phyloP scores from a whole-genome alignment of 1,140 invertebrate genomes.

The Piezodorus guildinii region DNA sequence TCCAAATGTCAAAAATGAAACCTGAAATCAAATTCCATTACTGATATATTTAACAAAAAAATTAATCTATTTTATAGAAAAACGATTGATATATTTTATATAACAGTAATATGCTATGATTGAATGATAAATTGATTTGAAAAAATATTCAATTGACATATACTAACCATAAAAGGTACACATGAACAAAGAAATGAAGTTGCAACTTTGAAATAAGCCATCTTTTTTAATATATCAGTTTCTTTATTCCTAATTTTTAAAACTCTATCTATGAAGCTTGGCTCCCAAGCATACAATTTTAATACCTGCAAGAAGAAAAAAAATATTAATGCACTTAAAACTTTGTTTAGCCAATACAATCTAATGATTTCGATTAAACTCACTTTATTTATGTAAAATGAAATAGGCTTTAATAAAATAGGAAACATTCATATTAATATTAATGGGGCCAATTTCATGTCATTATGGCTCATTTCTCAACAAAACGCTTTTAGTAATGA shows the following conservation, averaged over 20 bases:
- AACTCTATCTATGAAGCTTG: constrained; percentile 75
- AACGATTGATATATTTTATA: too few relatives aligned
- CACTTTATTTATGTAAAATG: too few relatives aligned
- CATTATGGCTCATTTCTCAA: too few relatives aligned
- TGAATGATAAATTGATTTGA: too few relatives aligned
- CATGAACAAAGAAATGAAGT: constrained; percentile 92
- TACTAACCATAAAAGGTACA: constrained; percentile 85
- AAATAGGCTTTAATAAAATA: not conserved
- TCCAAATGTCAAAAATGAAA: constrained; percentile 20
- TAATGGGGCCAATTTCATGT: not conserved
- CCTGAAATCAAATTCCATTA: constrained; percentile 17
- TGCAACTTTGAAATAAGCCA: constrained; percentile 77
- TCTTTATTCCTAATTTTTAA: constrained; percentile 72
- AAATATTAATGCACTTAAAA: too few relatives aligned
- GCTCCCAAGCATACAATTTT: constrained; percentile 85
- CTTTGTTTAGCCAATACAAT: not conserved
- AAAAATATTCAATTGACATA: not conserved
- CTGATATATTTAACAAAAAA: too few relatives aligned
- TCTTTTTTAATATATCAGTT: constrained; percentile 66
- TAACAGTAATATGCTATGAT: too few relatives aligned
- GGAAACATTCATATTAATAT: not conserved
- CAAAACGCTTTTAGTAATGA: too few relatives aligned
- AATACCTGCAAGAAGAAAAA: constrained; percentile 45
- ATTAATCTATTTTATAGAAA: too few relatives aligned
- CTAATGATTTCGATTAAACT: not conserved